These are phyloP conservation scores for Monochamus alternatus DNA, from an alignment of 2,888 invertebrate species.

Conservation along the genomic window DNA sequence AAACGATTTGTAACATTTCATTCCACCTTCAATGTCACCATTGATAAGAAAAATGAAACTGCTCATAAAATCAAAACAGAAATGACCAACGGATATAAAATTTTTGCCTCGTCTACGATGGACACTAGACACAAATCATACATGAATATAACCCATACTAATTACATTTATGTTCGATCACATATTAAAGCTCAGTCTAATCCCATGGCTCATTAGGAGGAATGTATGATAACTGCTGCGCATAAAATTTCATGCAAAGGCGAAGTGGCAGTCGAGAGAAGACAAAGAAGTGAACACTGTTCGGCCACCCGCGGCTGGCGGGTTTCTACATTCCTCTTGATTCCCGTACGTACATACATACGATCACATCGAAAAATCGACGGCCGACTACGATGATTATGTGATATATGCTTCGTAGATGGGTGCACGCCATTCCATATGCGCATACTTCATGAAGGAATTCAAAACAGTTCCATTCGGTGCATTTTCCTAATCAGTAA, in stretches of 20 bases:
- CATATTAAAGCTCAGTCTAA: too few relatives aligned
- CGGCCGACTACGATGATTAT: constrained; percentile 42
- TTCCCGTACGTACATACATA: constrained; percentile 59
- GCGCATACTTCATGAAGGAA: constrained; percentile 54
- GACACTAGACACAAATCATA: too few relatives aligned
- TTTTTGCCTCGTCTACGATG: too few relatives aligned
- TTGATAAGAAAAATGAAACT: too few relatives aligned
- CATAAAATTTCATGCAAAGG: constrained; percentile 4
- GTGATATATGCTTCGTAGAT: constrained; percentile 55
- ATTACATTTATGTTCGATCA: too few relatives aligned
- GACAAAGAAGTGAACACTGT: constrained; percentile 39
- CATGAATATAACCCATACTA: too few relatives aligned
- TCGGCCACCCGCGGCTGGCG: constrained; percentile 58
- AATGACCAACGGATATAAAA: too few relatives aligned
- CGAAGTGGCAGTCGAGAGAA: constrained; percentile 33
- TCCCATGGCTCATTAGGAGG: too few relatives aligned
- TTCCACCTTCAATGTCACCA: too few relatives aligned
- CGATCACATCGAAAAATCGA: constrained; percentile 57
- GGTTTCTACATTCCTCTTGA: constrained; percentile 60
- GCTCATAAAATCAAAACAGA: too few relatives aligned
- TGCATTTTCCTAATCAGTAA: constrained; percentile 46
- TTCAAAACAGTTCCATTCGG: constrained; percentile 54
- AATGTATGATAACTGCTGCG: too few relatives aligned
- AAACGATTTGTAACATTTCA: too few relatives aligned
- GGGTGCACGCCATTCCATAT: constrained; percentile 51